A percentile compares a stretch with the other conserved stretches of the same genome.
These are phyloP conservation scores for Pantherophis vulpinus DNA, from an alignment of 2,797 vertebrate genomes.

Conservation along the genomic window DNA sequence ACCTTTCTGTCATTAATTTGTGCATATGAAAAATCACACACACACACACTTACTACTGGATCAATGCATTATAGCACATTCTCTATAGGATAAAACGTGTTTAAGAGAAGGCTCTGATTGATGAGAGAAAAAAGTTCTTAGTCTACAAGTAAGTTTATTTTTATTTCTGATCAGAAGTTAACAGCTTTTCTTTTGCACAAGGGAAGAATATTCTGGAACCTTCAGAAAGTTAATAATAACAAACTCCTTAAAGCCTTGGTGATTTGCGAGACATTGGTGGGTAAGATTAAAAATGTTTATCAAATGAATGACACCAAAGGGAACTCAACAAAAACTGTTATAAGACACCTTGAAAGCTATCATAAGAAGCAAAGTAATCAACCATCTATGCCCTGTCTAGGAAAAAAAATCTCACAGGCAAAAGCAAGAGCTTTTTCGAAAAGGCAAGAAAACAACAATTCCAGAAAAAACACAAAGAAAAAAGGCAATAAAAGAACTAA, in stretches of 20 bases:
- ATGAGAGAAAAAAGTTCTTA: constrained; percentile 1
- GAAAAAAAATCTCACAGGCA: neutral
- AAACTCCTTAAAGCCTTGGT: constrained; percentile 22
- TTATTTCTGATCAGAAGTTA: constrained; percentile 9
- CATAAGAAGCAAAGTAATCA: constrained; percentile 5
- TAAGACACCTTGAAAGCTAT: constrained; percentile 9
- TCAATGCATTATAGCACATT: neutral
- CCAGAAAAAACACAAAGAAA: neutral
- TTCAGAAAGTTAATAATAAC: constrained; percentile 22
- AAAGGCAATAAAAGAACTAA: constrained; percentile 23
- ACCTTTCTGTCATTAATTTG: neutral
- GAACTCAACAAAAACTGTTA: constrained; percentile 17
- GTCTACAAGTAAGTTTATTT: neutral
- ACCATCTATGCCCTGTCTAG: neutral
- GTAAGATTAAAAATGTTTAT: constrained; percentile 35
- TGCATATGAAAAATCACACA: no score
- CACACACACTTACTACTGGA: neutral
- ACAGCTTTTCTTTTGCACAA: constrained; percentile 20
- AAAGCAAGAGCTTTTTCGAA: constrained; percentile 1
- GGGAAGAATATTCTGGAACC: constrained; percentile 6
- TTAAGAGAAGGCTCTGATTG: neutral
- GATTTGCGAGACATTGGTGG: constrained; percentile 24
- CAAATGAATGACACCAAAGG: constrained; percentile 33
- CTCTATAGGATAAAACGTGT: neutral
- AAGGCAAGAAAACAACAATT: neutral